Base-by-base conservation (phyloP, 2,797 vertebrate genomes). In the Buceros bicornis region DNA sequence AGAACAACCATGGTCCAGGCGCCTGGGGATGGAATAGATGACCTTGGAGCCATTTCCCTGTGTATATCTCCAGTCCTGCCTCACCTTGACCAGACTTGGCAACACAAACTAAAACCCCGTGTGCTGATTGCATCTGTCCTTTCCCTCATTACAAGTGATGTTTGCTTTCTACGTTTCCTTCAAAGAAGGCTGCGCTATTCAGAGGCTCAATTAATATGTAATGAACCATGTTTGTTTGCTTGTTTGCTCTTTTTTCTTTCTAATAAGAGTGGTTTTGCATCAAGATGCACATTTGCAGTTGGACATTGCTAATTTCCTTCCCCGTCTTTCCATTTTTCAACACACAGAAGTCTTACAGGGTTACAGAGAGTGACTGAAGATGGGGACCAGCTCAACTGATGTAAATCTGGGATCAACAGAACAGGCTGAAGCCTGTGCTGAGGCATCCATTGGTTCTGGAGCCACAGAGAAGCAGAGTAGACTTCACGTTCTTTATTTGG, bases 141-240 rank as follows among this genome's bases (percentile, higher is more conserved):
- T 89, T 57, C 19, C 26, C 5, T 87, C 19, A 31, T 67, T 14
- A 8, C 15, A 66, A 82, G 47, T 53, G 62, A 42, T 42, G 61
- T 61, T 71, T 82, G 24, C 25, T 87, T 87, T 21, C 43, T 22
- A 3, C 14, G 54, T 50, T 78, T 65, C 65, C 37, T 65, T 57
- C 0, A 0, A 45, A 83, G 54, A 57, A 43, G 13, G 3, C 8
- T 29, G 11, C 16, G 51, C 13, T 88, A 13, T 83, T 62, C 42
- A 77, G 50, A 45, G 24, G 6, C 5, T 85, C 82, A 69, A 78
- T 82, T 90, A 76, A 76, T 69, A 76, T 19, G 72, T 21, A 76
- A 93, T 54, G 51, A 86, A 26, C 37, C 13, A 2, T 13, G 12
- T 29, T 82, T 48, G 6, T 12, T 56, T 48, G 4, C 2, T 51